Evolutionary conservation across 2,113 vertebrate genomes (phyloP), one percentile per base, ranked within the genome.

Genomic region (Orientallactaga bullata): DNA sequence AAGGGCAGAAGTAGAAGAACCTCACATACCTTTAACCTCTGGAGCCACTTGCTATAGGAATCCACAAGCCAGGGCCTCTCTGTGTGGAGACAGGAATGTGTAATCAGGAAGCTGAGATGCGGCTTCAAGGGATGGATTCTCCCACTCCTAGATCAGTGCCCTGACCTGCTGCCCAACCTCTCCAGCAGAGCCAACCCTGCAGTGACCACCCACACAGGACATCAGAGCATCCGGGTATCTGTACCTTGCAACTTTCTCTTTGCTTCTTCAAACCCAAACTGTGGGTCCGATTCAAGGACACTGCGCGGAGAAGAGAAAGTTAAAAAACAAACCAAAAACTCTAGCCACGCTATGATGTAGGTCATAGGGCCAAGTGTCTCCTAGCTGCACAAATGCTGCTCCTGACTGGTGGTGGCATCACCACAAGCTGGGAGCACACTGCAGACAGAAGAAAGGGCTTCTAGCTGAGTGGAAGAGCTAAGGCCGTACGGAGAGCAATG

Each of bases 201-300:
- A 7, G 30, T 0, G 20, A 32, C 8, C 5, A 35, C 35, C 47
- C 35, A 3, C 18, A 10, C 18, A 13, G 4, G n/a, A 5, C 13
- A 10, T 20, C 1, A 7, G 3, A 69, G 37, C 18, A 8, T 20
- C 3, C 16, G 3, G 28, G 15, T 0, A 1, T 3, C 74, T 74
- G 13, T 98, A 99, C 99, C 99, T 99, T 99, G 99, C 90, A 99
- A 89, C 89, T 99, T 99, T 77, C 97, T 98, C 97, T 99, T 99
- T 1, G 99, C 99, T 97, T 99, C 98, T 96, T 99, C 99, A 96
- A 99, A 99, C 66, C 99, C 99, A 96, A 99, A 99, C 69, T 99
- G 98, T 0, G 99, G 98, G 97, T 99, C 98, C 3, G 99, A 99
- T 28, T 99, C 99, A 15, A 99, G 98, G 85, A 99, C 99, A 0